Conservation (phyloP, 2,113 vertebrate species). For the Hippocampus zosterae region DNA sequence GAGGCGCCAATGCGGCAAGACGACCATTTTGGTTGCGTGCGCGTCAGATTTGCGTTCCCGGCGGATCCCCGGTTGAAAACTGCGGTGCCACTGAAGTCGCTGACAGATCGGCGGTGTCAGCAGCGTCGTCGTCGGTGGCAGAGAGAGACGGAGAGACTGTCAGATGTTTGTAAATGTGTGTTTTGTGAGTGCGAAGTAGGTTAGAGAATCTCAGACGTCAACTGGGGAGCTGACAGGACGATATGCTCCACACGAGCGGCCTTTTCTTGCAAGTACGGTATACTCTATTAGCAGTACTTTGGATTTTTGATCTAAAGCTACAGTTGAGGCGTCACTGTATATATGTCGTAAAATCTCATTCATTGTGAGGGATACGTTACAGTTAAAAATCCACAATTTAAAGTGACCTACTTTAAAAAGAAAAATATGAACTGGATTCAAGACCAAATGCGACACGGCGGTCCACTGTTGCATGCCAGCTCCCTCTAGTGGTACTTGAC, state of each 20-base stretch:
- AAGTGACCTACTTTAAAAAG: background rate
- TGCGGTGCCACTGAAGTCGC: slow-evolving; percentile 46
- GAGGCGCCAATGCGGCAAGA: slow-evolving; percentile 37
- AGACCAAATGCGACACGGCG: no score
- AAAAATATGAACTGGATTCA: no score
- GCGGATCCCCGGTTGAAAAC: slow-evolving; percentile 54
- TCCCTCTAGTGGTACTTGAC: no score
- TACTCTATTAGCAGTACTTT: background rate
- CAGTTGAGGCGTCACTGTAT: background rate
- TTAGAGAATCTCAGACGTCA: slow-evolving; percentile 12
- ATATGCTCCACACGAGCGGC: slow-evolving; percentile 6
- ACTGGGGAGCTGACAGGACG: slow-evolving; percentile 15
- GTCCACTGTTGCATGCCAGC: no score
- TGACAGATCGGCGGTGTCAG: slow-evolving; percentile 67
- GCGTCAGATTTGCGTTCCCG: slow-evolving; percentile 56
- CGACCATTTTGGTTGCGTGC: slow-evolving; percentile 63
- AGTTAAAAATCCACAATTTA: background rate
- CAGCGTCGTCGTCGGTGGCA: slow-evolving; percentile 33
- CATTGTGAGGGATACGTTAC: background rate
- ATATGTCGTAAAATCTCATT: background rate
- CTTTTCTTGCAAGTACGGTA: background rate
- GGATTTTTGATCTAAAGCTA: background rate
- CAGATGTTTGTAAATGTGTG: slow-evolving; percentile 30
- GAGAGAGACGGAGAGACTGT: slow-evolving; percentile 13
- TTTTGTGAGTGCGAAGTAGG: slow-evolving; percentile 17